A percentile compares a stretch with the other conserved stretches of the same genome.
Conservation (phyloP, 1,140 invertebrate genomes). For the Meloidogyne chitwoodi region DNA sequence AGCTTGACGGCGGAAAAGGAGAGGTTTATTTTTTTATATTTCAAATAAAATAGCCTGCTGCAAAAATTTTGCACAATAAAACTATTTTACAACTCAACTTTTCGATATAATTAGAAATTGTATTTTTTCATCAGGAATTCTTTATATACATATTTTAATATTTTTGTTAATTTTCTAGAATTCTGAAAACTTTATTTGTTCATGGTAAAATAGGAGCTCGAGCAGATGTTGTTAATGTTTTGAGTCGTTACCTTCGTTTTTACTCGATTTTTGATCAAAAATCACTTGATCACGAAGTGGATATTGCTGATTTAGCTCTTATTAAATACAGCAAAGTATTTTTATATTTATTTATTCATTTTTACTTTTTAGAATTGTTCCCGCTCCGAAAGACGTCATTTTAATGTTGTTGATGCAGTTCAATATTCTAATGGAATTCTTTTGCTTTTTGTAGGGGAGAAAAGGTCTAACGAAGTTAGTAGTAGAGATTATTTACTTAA, state of each 20-base stretch:
- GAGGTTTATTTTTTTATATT: constrained; percentile 9
- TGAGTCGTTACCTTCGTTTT: constrained; percentile 9
- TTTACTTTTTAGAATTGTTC: not conserved
- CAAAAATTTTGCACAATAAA: too few relatives aligned
- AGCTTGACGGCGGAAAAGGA: constrained; percentile 12
- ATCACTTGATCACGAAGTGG: not conserved
- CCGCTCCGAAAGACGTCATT: constrained; percentile 7
- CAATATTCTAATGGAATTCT: constrained; percentile 3
- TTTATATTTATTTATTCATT: not conserved
- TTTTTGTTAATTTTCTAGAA: too few relatives aligned
- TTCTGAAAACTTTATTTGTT: constrained; percentile 11
- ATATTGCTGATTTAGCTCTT: constrained; percentile 12
- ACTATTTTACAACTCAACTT: too few relatives aligned
- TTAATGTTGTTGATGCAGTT: constrained; percentile 6
- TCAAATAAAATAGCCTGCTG: too few relatives aligned
- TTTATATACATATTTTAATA: too few relatives aligned
- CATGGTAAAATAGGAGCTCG: not conserved
- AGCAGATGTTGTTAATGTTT: constrained; percentile 10
- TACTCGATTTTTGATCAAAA: constrained; percentile 15
- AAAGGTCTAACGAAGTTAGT: not conserved
- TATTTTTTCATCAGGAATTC: not conserved
- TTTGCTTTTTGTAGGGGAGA: not conserved
- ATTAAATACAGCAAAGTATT: constrained; percentile 3
- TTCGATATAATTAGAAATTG: not conserved
- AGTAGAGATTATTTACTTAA: not conserved